A percentile compares a stretch with the other conserved stretches of the same genome.
phyloP scores from a whole-genome alignment of 2,888 invertebrate species.

The Keiferia lycopersicella region DNA sequence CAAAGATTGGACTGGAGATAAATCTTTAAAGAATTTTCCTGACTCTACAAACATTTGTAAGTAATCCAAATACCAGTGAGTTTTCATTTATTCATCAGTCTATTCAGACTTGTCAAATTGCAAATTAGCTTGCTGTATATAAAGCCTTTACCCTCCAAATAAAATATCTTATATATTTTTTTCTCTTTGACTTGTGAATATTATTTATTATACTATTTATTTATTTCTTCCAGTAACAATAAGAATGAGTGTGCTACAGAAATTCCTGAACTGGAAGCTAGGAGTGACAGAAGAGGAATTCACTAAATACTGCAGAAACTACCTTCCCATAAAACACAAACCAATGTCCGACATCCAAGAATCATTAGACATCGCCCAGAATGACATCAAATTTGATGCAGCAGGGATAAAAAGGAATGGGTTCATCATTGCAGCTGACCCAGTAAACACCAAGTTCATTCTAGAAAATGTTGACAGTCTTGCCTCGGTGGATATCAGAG shows the following conservation, averaged over 20 bases:
- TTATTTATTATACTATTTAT: too few species aligned
- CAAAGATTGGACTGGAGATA: conserved; percentile 59
- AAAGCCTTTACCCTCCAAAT: too few species aligned
- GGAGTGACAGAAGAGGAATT: conserved; percentile 60
- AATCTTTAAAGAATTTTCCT: conserved; percentile 46
- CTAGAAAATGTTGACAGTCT: conserved; percentile 77
- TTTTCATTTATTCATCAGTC: too few species aligned
- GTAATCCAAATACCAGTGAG: conserved; percentile 37
- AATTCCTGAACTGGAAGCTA: conserved; percentile 63
- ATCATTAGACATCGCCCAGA: conserved; percentile 77
- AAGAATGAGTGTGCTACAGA: conserved; percentile 63
- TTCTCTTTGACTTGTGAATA: too few species aligned
- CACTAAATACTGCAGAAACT: conserved; percentile 62
- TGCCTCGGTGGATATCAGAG: conserved; percentile 78
- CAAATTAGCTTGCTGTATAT: too few species aligned
- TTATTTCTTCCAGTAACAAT: conserved; percentile 59
- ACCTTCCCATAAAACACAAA: conserved; percentile 64
- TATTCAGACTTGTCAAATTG: too few species aligned
- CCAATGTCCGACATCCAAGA: conserved; percentile 75
- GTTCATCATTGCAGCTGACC: conserved; percentile 82
- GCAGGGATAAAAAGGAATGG: conserved; percentile 80
- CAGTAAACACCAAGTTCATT: conserved; percentile 80
- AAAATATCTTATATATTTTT: too few species aligned
- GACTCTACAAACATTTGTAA: conserved; percentile 65
- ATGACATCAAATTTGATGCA: conserved; percentile 78